Evolutionary conservation across 1,140 invertebrate genomes (phyloP).

Genomic region (Papilio glaucus): DNA sequence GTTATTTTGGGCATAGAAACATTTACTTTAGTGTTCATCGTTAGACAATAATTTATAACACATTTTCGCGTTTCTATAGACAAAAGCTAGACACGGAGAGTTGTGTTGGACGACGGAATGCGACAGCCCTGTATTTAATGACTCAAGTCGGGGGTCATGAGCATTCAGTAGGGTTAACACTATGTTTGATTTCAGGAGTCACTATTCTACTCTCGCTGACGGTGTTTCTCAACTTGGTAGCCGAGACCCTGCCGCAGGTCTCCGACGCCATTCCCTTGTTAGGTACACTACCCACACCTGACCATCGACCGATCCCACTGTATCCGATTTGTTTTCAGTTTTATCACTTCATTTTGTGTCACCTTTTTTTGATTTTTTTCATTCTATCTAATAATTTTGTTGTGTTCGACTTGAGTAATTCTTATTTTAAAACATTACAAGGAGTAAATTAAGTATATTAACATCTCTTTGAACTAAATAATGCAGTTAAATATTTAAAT

Average conservation of each 20-base stretch:
- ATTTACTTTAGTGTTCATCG: neutral
- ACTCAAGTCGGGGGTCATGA: conserved; percentile 33
- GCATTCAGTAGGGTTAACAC: conserved; percentile 62
- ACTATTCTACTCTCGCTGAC: conserved; percentile 99
- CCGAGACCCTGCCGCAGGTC: conserved; percentile 97
- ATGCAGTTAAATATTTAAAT: conserved; percentile 29
- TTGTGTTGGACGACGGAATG: conserved; percentile 47
- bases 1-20: conserved; percentile 3
- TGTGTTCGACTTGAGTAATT: conserved; percentile 53
- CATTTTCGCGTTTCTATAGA: neutral
- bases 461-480: conserved; percentile 43
- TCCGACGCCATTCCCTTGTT: conserved; percentile 97
- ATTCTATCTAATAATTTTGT: conserved; percentile 51
- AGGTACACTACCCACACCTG: conserved; percentile 87
- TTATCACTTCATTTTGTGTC: conserved; percentile 50
- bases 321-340: conserved; percentile 58
- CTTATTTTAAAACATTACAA: conserved; percentile 81
- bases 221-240: conserved; percentile 98
- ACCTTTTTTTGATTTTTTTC: conserved; percentile 52
- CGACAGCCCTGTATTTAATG: conserved; percentile 14
- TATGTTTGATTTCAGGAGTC: conserved; percentile 96
- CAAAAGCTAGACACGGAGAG: conserved; percentile 46
- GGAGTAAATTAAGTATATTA: conserved; percentile 75
- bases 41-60: neutral
- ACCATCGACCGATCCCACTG: conserved; percentile 58